phyloP scores from a whole-genome alignment of 2,888 invertebrate genomes.

The Amphipoea oculea region DNA sequence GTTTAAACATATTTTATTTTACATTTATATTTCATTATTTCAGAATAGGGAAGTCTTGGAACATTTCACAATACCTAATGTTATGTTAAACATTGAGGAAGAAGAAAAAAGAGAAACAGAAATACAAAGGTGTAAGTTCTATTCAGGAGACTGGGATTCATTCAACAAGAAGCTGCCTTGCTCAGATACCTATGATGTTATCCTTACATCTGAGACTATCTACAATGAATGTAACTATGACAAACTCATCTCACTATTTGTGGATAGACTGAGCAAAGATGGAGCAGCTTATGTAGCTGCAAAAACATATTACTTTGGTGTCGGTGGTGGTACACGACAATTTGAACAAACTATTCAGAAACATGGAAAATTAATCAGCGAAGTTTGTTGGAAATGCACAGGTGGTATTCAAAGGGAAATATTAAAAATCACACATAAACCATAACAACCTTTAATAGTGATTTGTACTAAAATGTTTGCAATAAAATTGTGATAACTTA shows the following conservation, averaged over 20 bases:
- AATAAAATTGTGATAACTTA: constrained; percentile 52
- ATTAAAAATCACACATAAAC: constrained; percentile 86
- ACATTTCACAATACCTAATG: constrained; percentile 95
- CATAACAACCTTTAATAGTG: constrained; percentile 52
- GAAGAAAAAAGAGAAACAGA: constrained; percentile 78
- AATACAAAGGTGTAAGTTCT: constrained; percentile 89
- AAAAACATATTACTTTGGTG: constrained; percentile 98
- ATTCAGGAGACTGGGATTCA: constrained; percentile 94
- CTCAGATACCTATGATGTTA: constrained; percentile 93
- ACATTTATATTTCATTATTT: constrained; percentile 70
- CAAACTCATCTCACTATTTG: constrained; percentile 93
- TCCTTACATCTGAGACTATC: constrained; percentile 98
- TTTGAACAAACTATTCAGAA: constrained; percentile 92
- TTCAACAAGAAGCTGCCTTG: constrained; percentile 85
- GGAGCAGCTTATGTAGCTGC: constrained; percentile 95
- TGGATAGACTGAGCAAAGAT: constrained; percentile 89
- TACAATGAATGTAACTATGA: constrained; percentile 95
- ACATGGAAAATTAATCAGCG: constrained; percentile 89
- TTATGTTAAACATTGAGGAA: constrained; percentile 91
- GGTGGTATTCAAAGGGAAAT: constrained; percentile 92
- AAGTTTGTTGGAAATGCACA: constrained; percentile 92
- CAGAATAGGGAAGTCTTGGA: constrained; percentile 96
- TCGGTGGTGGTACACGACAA: constrained; percentile 95
- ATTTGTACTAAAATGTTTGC: constrained; percentile 40
- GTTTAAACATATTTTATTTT: too few species aligned